Percentiles rank a stretch among this genome's conserved stretches.
Evolutionary conservation across 1,140 invertebrate genomes (phyloP).

Genomic region (Pissodes strobi): DNA sequence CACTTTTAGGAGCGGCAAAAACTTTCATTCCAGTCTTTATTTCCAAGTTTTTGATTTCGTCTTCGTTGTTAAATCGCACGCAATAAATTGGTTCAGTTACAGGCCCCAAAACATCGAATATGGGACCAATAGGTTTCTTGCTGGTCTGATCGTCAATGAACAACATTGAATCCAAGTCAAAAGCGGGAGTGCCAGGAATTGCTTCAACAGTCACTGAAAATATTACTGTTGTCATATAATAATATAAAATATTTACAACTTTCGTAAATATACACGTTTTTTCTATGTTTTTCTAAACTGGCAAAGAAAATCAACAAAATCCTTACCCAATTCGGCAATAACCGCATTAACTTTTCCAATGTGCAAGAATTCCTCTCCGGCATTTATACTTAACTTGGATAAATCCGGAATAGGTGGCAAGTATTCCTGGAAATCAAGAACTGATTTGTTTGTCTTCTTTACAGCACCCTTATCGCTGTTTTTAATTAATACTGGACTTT

Average conservation of each 20-base stretch:
- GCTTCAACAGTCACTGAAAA: conserved; percentile 72
- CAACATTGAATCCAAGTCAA: conserved; percentile 83
- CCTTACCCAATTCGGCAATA: conserved; percentile 71
- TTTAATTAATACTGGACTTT: background rate
- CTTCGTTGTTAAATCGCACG: conserved; percentile 44
- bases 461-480: conserved; percentile 16
- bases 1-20: conserved; percentile 49
- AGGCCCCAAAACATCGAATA: conserved; percentile 90
- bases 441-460: conserved; percentile 6
- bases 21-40: conserved; percentile 46
- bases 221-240: background rate
- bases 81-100: conserved; percentile 55
- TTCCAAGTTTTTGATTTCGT: conserved; percentile 41
- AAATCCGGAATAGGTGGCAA: conserved; percentile 80
- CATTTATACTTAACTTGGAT: conserved; percentile 69
- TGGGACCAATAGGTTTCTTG: conserved; percentile 70
- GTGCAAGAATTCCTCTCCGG: conserved; percentile 73
- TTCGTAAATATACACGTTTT: background rate
- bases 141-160: conserved; percentile 67
- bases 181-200: conserved; percentile 68
- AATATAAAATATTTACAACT: conserved; percentile 13
- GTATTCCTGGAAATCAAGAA: conserved; percentile 15
- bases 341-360: conserved; percentile 70
- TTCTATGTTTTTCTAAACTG: background rate
- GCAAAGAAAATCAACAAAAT: background rate